Evolutionary conservation across 30 jellyfish, hydroid and myxozoan species (phyloP).

Genomic region (Sanderia malayensis): DNA sequence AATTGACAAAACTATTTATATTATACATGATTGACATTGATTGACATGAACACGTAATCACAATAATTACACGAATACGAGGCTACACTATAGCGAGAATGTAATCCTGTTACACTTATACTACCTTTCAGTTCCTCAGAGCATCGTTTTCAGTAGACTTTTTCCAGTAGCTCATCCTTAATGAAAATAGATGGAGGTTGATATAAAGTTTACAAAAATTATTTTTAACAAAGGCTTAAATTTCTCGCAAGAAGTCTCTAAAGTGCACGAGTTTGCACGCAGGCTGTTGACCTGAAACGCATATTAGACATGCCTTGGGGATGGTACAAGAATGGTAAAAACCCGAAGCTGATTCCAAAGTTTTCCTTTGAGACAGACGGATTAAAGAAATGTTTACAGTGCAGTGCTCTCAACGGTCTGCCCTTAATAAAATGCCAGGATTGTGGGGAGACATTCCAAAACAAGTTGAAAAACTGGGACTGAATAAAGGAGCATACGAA

Average conservation of each 20-base stretch:
- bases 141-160: background rate
- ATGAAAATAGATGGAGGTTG: background rate
- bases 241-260: background rate
- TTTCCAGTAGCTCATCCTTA: background rate
- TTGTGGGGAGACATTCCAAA: background rate
- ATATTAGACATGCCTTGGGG: background rate
- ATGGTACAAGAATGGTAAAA: background rate
- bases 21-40: too few relatives aligned
- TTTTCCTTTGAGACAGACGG: conserved; percentile 19
- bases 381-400: conserved; percentile 3
- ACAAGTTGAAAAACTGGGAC: conserved; percentile 5
- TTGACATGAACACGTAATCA: too few relatives aligned
- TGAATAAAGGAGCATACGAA: conserved; percentile 1
- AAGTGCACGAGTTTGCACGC: background rate
- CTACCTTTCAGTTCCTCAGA: background rate
- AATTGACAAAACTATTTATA: too few relatives aligned
- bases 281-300: conserved; percentile 1
- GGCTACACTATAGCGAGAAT: too few relatives aligned
- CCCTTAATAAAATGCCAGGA: background rate
- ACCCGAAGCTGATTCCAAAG: background rate
- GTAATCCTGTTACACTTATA: background rate
- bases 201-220: background rate
- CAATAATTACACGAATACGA: too few relatives aligned
- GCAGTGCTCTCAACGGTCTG: conserved; percentile 12
- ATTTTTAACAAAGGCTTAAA: background rate